Evolutionary conservation across 2,113 vertebrate species (phyloP).

Genomic region (Podiceps cristatus): DNA sequence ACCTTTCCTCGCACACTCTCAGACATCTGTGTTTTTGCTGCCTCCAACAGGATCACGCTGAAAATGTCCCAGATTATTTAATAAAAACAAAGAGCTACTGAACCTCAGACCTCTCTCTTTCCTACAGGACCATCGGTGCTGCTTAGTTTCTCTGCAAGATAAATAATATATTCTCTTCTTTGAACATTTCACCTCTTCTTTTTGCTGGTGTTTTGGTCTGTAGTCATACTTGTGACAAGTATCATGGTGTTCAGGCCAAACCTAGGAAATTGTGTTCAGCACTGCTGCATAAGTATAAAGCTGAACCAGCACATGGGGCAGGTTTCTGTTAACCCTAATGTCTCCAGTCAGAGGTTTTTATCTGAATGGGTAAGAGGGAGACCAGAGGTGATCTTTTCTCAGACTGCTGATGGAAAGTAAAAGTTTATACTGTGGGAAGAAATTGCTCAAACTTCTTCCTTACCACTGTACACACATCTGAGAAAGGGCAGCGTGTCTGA

Average conservation of each 20-base stretch:
- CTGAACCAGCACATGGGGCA: background rate
- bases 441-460: background rate
- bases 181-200: background rate
- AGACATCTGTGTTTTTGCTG: constrained; percentile 55
- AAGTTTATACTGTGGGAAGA: background rate
- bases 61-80: constrained; percentile 3
- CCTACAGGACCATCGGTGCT: rapidly evolving
- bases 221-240: background rate
- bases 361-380: background rate
- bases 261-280: background rate
- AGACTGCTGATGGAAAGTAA: background rate
- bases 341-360: background rate
- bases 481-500: background rate
- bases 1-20: background rate
- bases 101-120: background rate
- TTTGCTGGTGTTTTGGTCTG: background rate
- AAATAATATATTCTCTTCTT: background rate
- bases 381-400: background rate
- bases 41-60: constrained; percentile 6
- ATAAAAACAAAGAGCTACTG: background rate
- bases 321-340: background rate
- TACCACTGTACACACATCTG: background rate
- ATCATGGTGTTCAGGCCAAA: background rate
- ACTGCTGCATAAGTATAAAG: background rate
- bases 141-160: background rate